Evolutionary conservation across 2,113 vertebrate genomes (phyloP).

Genomic region (Bubo blakistoni): DNA sequence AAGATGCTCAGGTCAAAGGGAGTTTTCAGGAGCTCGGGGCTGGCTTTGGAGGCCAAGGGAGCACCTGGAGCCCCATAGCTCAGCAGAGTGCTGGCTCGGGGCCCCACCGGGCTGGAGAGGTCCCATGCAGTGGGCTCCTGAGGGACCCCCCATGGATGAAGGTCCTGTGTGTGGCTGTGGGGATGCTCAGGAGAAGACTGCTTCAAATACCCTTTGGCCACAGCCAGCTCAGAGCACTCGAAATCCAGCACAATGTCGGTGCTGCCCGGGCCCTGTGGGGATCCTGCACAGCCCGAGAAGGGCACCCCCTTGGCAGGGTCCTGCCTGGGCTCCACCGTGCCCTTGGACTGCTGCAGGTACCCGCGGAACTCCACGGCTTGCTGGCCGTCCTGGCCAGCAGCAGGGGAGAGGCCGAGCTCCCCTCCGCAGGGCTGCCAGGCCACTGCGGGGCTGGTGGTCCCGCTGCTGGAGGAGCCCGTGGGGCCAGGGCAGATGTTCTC

Average conservation of each 20-base stretch:
- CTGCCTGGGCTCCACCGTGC: background rate
- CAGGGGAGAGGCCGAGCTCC: background rate
- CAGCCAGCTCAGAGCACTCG: background rate
- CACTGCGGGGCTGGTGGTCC: accelerated
- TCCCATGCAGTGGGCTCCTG: background rate
- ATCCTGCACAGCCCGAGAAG: background rate
- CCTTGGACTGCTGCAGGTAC: slow-evolving; percentile 64
- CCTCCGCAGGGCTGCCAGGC: accelerated
- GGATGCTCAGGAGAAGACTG: background rate
- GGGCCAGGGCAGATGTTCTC: background rate
- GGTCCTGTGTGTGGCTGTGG: background rate
- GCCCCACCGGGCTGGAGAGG: background rate
- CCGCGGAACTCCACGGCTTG: slow-evolving; percentile 5
- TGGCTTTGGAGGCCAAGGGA: background rate
- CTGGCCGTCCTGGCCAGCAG: accelerated
- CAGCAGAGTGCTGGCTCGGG: background rate
- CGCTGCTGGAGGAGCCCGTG: accelerated
- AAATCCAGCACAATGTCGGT: accelerated
- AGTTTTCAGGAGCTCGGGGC: background rate
- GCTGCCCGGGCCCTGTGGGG: background rate
- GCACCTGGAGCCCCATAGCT: background rate
- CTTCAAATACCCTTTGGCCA: slow-evolving; percentile 68
- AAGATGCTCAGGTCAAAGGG: background rate
- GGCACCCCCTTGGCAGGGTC: background rate
- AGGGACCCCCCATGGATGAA: accelerated